Conservation (phyloP, 2,888 invertebrate genomes). For the Hofmannophila pseudospretella region DNA sequence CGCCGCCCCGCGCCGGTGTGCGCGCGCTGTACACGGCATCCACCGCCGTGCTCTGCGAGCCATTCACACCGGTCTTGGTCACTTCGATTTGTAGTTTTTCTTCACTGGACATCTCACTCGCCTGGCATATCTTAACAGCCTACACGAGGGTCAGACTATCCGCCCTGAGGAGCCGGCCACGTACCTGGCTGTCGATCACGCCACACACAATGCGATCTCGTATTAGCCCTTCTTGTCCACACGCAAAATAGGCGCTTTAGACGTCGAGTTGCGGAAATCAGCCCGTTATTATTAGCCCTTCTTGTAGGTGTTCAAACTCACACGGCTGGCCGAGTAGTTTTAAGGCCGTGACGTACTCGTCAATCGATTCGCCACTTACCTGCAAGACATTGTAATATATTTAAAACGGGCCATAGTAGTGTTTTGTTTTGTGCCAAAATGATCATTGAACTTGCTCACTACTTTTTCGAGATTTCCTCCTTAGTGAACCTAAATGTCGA, state of each 20-base stretch:
- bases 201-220: constrained; percentile 16
- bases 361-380: constrained; percentile 17
- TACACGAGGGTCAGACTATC: constrained; percentile 12
- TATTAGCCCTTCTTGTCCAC: constrained; percentile 15
- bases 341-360: constrained; percentile 20
- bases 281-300: constrained; percentile 14
- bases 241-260: too few species aligned
- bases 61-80: neutral
- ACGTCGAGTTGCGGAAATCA: too few species aligned
- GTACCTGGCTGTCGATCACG: constrained; percentile 3
- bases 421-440: too few species aligned
- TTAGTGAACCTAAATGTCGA: too few species aligned
- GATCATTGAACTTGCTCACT: too few species aligned
- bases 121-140: constrained; percentile 12
- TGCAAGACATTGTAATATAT: constrained; percentile 16
- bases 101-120: constrained; percentile 8
- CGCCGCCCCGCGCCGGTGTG: neutral
- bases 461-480: too few species aligned
- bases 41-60: neutral
- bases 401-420: too few species aligned
- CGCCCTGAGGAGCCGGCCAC: constrained; percentile 11
- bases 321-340: constrained; percentile 16
- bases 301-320: constrained; percentile 14
- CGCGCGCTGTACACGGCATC: neutral
- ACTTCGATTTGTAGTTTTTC: constrained; percentile 2